Conservation (phyloP, 2,797 vertebrate species). For the Platalea minor region DNA sequence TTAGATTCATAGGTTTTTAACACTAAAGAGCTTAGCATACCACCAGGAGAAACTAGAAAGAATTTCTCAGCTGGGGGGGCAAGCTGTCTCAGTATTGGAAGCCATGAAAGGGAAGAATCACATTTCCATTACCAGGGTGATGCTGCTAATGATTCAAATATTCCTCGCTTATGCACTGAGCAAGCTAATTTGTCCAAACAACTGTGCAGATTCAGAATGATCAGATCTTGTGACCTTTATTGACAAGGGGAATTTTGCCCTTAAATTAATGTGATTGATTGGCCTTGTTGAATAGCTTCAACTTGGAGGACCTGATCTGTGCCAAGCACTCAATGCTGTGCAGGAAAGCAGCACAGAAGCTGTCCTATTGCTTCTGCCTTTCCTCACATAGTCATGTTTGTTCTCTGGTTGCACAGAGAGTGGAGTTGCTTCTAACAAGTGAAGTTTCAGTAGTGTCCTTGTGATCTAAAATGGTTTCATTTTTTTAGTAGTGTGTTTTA, state of each 20-base stretch:
- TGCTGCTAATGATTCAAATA: background rate
- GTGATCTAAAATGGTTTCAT: background rate
- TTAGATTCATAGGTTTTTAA: background rate
- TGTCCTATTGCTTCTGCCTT: background rate
- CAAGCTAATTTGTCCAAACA: background rate
- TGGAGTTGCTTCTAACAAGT: background rate
- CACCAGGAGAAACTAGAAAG: background rate
- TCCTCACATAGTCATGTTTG: background rate
- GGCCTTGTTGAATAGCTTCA: background rate
- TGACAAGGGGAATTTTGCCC: background rate
- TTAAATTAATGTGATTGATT: background rate
- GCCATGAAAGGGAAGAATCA: background rate
- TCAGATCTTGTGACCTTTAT: background rate
- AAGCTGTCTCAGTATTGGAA: background rate
- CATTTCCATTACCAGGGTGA: background rate
- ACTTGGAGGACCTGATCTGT: background rate
- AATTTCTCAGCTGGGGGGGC: background rate
- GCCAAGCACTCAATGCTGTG: background rate
- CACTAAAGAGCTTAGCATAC: background rate
- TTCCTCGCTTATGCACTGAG: background rate
- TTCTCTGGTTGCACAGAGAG: background rate
- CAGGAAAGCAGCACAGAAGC: background rate
- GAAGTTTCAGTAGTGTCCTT: background rate
- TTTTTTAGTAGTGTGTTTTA: background rate
- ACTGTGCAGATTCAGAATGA: background rate